Percentiles rank a stretch among this genome's conserved stretches.
Conservation (phyloP, 2,797 vertebrate species). For the Oreonectes daqikongensis region DNA sequence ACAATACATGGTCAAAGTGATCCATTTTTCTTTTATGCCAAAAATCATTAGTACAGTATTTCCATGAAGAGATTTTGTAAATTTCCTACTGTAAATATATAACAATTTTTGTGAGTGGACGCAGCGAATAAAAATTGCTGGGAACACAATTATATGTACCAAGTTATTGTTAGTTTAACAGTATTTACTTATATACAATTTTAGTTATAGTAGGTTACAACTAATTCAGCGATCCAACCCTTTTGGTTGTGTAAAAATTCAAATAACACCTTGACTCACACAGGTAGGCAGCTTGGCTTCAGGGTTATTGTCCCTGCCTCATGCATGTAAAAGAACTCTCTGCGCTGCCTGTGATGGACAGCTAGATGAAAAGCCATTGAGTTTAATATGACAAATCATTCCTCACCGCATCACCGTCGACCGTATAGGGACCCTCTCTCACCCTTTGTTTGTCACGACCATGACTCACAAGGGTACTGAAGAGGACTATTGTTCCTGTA, state of each 20-base stretch:
- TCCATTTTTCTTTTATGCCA: too few species aligned
- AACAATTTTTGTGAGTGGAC: too few species aligned
- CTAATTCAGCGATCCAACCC: neutral
- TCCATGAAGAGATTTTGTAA: too few species aligned
- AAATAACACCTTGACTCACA: neutral
- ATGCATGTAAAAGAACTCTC: slow-evolving; percentile 14
- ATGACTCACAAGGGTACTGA: slow-evolving; percentile 36
- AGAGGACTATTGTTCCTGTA: slow-evolving; percentile 53
- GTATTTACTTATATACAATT: too few species aligned
- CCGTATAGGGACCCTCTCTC: neutral
- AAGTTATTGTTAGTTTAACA: too few species aligned
- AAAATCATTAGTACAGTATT: too few species aligned
- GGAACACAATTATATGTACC: too few species aligned
- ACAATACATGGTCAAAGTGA: too few species aligned
- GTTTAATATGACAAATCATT: slow-evolving; percentile 36
- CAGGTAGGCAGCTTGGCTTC: neutral
- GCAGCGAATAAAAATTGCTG: too few species aligned
- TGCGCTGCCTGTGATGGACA: slow-evolving; percentile 2
- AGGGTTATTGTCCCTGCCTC: neutral
- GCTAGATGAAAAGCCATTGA: slow-evolving; percentile 31
- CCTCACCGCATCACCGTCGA: neutral
- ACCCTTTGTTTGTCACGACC: neutral
- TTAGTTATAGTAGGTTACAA: too few species aligned
- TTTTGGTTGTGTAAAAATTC: slow-evolving; percentile 6
- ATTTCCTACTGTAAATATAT: too few species aligned